These are phyloP conservation scores for Thalassarche chlororhynchos DNA, from an alignment of 2,113 vertebrate genomes.

Conservation along the genomic window DNA sequence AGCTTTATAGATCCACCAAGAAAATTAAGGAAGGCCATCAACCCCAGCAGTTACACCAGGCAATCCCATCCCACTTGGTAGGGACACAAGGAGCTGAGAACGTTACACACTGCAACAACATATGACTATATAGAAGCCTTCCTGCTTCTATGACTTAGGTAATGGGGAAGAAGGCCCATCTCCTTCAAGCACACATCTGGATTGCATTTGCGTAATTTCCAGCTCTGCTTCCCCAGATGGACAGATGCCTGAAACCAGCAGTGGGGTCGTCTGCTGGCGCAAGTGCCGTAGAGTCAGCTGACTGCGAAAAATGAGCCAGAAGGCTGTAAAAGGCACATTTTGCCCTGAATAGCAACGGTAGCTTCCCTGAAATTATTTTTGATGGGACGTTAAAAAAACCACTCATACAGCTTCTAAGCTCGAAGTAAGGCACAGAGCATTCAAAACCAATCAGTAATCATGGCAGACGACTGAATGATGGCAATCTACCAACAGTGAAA, in stretches of 20 bases:
- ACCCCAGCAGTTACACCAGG: background rate
- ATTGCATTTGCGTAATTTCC: background rate
- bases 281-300: background rate
- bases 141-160: background rate
- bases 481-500: slow-evolving; percentile 46
- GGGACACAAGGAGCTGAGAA: background rate
- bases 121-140: background rate
- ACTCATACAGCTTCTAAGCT: background rate
- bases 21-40: background rate
- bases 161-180: background rate
- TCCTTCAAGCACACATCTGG: background rate
- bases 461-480: background rate
- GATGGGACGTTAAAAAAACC: background rate
- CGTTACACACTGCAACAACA: fast-evolving
- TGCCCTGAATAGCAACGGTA: background rate
- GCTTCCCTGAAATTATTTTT: background rate
- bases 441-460: background rate
- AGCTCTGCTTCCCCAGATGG: background rate
- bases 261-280: background rate
- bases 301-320: background rate
- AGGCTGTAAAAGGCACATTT: background rate
- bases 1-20: background rate
- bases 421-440: background rate
- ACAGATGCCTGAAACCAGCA: background rate
- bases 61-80: background rate